Percentiles rank a stretch among this genome's conserved stretches.
Conservation (phyloP, 92 coral and sea anemone genomes). For the Scolanthus callimorphus region DNA sequence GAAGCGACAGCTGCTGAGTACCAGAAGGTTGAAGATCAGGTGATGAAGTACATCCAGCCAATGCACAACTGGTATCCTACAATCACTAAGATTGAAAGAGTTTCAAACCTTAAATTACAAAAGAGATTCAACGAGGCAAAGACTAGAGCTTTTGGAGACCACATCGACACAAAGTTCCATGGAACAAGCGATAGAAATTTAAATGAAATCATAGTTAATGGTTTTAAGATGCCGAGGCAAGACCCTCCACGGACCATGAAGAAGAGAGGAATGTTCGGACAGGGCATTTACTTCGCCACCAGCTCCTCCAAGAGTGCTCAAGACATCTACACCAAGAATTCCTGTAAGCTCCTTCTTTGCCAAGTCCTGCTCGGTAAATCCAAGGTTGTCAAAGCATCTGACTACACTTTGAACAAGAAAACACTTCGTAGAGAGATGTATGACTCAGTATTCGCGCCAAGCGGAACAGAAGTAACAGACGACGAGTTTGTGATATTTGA, state of each 20-base stretch:
- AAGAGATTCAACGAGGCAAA: slow-evolving; percentile 30
- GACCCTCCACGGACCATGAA: slow-evolving; percentile 7
- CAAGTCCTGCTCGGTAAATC: slow-evolving; percentile 21
- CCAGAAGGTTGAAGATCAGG: slow-evolving; percentile 19
- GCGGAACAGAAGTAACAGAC: slow-evolving; percentile 23
- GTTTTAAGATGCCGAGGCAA: slow-evolving; percentile 21
- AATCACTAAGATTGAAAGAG: slow-evolving; percentile 18
- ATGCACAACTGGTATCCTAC: slow-evolving; percentile 31
- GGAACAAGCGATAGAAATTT: slow-evolving; percentile 18
- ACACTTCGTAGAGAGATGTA: neutral
- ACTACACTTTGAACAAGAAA: slow-evolving; percentile 7
- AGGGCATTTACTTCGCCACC: slow-evolving; percentile 29
- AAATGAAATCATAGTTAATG: slow-evolving; percentile 8
- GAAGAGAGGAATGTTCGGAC: slow-evolving; percentile 25
- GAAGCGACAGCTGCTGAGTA: slow-evolving; percentile 21
- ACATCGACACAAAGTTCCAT: slow-evolving; percentile 23
- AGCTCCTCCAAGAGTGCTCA: slow-evolving; percentile 32
- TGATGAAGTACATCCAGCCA: slow-evolving; percentile 16
- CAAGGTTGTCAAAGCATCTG: slow-evolving; percentile 4
- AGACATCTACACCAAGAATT: slow-evolving; percentile 19
- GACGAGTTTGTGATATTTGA: slow-evolving; percentile 43
- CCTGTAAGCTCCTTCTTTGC: slow-evolving; percentile 21
- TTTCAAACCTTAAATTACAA: slow-evolving; percentile 17
- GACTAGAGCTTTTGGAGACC: slow-evolving; percentile 24
- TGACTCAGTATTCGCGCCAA: slow-evolving; percentile 1